Evolutionary conservation across 2,113 vertebrate genomes (phyloP).

Genomic region (Salvelinus alpinus): DNA sequence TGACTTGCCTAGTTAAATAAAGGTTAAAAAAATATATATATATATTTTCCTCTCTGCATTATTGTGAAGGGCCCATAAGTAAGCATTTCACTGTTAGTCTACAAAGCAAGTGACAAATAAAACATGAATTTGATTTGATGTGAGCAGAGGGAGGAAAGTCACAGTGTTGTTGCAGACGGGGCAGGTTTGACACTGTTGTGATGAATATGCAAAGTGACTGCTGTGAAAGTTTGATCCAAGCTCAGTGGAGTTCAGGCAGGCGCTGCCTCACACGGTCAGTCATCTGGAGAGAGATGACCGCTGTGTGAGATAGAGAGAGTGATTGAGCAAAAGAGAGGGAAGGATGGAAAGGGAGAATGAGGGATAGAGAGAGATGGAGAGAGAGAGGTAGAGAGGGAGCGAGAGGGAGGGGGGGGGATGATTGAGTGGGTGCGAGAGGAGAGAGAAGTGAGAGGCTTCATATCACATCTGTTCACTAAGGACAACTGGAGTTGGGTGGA

Average conservation of each 20-base stretch:
- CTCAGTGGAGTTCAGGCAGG: not conserved
- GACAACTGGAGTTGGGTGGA: no score
- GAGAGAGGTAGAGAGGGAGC: not conserved
- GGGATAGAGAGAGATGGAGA: not conserved
- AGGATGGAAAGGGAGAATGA: not conserved
- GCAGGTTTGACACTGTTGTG: not conserved
- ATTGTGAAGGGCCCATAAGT: no score
- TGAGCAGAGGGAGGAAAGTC: not conserved
- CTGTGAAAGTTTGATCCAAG: not conserved
- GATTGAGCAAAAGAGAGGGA: not conserved
- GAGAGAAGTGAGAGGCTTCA: not conserved
- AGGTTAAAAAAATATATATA: no score
- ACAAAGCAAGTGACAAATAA: no score
- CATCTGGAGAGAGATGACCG: not conserved
- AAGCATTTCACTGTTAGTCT: no score
- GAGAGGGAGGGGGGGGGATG: no score
- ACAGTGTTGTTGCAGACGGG: not conserved
- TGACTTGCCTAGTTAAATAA: no score
- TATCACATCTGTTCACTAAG: not conserved
- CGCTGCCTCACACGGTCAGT: not conserved
- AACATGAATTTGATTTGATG: no score
- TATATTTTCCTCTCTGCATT: no score
- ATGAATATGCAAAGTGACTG: not conserved
- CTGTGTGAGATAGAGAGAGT: not conserved
- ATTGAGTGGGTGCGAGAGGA: not conserved